Conservation (phyloP, 2,888 invertebrate species). For the Pseudococcus viburni region DNA sequence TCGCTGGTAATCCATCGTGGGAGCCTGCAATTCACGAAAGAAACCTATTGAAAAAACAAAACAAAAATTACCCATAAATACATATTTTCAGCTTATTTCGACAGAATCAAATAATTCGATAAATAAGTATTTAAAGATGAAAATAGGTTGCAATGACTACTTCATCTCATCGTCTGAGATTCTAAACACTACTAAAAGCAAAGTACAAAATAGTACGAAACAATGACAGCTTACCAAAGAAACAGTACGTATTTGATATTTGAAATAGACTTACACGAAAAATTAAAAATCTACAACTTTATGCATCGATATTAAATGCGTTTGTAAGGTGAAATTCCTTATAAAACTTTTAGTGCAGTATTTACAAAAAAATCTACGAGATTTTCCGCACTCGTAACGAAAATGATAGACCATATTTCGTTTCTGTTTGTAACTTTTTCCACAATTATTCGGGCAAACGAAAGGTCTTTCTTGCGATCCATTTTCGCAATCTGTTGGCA, state of each 20-base stretch:
- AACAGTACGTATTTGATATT: no score
- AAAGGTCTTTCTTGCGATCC: not conserved
- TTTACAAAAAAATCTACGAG: slow-evolving; percentile 71
- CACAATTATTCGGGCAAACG: slow-evolving; percentile 67
- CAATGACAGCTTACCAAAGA: not conserved
- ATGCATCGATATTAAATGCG: slow-evolving; percentile 53
- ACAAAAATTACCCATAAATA: no score
- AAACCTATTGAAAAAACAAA: not conserved
- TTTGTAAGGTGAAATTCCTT: slow-evolving; percentile 67
- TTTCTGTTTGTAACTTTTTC: slow-evolving; percentile 73
- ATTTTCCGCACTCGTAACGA: slow-evolving; percentile 73
- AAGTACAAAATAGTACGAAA: no score
- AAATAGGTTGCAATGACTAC: no score
- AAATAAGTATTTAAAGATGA: no score
- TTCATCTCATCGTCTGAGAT: no score
- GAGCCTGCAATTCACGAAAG: not conserved
- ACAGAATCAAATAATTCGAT: no score
- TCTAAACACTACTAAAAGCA: no score
- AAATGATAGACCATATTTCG: slow-evolving; percentile 80
- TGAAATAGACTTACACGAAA: not conserved
- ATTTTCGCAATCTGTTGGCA: not conserved
- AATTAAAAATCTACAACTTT: not conserved
- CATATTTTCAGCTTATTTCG: no score
- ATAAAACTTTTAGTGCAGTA: slow-evolving; percentile 70
- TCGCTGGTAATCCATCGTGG: not conserved